Conservation (phyloP, 2,888 invertebrate species). For the Ferdinandea cuprea region DNA sequence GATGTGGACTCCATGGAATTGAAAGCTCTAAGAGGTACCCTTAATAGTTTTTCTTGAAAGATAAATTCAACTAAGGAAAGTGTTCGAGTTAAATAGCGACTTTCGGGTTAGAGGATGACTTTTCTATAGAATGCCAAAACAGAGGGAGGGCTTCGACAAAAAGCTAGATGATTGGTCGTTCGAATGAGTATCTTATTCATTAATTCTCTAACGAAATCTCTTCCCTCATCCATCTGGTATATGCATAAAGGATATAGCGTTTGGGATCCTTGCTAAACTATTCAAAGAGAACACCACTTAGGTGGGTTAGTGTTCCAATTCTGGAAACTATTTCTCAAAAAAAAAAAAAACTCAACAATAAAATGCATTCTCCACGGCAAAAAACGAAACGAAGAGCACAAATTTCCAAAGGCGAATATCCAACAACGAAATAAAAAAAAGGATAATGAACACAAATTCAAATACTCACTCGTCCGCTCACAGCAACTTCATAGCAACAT, state of each 20-base stretch:
- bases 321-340: background rate
- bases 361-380: slow-evolving; percentile 26
- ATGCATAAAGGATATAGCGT: no score
- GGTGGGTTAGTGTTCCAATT: slow-evolving; percentile 5
- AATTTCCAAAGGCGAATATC: slow-evolving; percentile 2
- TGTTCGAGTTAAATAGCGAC: no score
- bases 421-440: slow-evolving; percentile 12
- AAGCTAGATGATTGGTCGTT: no score
- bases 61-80: no score
- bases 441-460: slow-evolving; percentile 63
- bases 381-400: background rate
- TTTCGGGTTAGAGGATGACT: no score
- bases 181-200: background rate
- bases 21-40: no score
- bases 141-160: no score
- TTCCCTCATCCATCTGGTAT: background rate
- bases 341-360: slow-evolving; percentile 1
- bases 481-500: slow-evolving; percentile 49
- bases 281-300: slow-evolving; percentile 15
- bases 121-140: no score
- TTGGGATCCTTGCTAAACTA: slow-evolving; percentile 14
- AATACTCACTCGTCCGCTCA: slow-evolving; percentile 35
- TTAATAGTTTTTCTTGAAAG: no score
- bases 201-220: background rate
- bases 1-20: no score